Base-by-base conservation (phyloP, 2,113 vertebrate genomes). In the Coryphaenoides rupestris region DNA sequence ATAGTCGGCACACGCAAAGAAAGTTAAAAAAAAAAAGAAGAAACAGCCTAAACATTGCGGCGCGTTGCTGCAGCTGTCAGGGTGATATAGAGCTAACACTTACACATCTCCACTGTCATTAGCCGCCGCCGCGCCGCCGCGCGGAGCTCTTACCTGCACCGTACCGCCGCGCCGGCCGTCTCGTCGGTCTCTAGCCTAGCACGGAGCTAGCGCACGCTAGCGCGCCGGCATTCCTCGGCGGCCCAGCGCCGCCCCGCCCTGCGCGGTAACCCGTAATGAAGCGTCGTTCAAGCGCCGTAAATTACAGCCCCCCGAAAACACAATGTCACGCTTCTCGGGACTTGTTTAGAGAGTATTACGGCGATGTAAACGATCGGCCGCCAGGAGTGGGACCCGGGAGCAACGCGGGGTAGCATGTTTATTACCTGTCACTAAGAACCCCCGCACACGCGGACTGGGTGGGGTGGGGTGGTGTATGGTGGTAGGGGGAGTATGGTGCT, bases 41-140 rank as follows among this genome's bases (percentile, higher is more conserved):
- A 14, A 59, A 23, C 66, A 70, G 57, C 45, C 55, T 45, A 22
- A 70, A 75, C 58, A 62, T 47, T 55, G 71, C 74, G 64, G 74
- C 67, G 72, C 59, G 65, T 69, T 59, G 50, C 19, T 46, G 59
- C 57, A 10, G 56, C 58, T 68, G 60, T 82, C 70, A 72, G 58
- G 19, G 3, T 66, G 76, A 83, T 73, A 79, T 74, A 79, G 55
- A 68, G 83, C 76, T 66, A 70, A 66, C 65, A 73, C 75, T 79
- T 70, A 58, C 74, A 73, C 76, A n/a, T 12, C 33, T 61, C 2
- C 15, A 65, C 72, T 63, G 74, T 79, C 73, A 81, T 79, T 76
- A n/a, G n/a, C 64, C 28, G 55, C 54, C 55, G 10, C 16, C 1
- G 21, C 26, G 7, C 28, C n/a, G n/a, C n/a, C n/a, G n/a, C n/a